A percentile compares a stretch with the other conserved stretches of the same genome.
Evolutionary conservation across 2,797 vertebrate species (phyloP).

Genomic region (Cyprinella venusta): DNA sequence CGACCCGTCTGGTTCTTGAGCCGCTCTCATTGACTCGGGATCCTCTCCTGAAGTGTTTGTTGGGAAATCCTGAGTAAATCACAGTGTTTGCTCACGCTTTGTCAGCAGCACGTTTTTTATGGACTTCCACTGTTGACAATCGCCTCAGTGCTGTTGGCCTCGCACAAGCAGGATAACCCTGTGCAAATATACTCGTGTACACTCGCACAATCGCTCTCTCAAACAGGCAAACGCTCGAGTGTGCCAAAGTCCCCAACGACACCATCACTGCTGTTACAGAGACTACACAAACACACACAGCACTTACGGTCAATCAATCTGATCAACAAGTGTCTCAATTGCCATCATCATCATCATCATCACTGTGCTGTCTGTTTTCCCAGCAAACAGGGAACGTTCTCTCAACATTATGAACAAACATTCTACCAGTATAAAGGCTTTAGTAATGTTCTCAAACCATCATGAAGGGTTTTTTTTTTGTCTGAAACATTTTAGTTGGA

Average conservation of each 20-base stretch:
- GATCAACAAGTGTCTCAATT: not conserved
- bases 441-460: too few species aligned
- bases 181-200: constrained; percentile 82
- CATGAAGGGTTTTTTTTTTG: too few species aligned
- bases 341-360: not conserved
- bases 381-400: not conserved
- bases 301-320: not conserved
- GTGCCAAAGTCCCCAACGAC: constrained; percentile 21
- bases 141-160: constrained; percentile 78
- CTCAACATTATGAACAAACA: not conserved
- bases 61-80: constrained; percentile 86
- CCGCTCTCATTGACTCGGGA: constrained; percentile 40
- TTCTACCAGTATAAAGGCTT: not conserved
- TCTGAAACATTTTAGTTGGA: too few species aligned
- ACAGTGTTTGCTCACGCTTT: constrained; percentile 82
- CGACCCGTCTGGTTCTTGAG: not conserved
- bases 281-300: not conserved
- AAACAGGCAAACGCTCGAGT: constrained; percentile 17
- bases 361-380: not conserved
- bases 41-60: constrained; percentile 77
- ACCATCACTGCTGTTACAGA: not conserved
- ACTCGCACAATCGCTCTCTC: constrained; percentile 65
- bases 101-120: constrained; percentile 81
- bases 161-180: constrained; percentile 81
- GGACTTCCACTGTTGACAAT: constrained; percentile 84